A percentile compares a stretch with the other conserved stretches of the same genome.
These are phyloP conservation scores for Peromyscus attwateri DNA, from an alignment of 2,797 vertebrate genomes.

Conservation along the genomic window DNA sequence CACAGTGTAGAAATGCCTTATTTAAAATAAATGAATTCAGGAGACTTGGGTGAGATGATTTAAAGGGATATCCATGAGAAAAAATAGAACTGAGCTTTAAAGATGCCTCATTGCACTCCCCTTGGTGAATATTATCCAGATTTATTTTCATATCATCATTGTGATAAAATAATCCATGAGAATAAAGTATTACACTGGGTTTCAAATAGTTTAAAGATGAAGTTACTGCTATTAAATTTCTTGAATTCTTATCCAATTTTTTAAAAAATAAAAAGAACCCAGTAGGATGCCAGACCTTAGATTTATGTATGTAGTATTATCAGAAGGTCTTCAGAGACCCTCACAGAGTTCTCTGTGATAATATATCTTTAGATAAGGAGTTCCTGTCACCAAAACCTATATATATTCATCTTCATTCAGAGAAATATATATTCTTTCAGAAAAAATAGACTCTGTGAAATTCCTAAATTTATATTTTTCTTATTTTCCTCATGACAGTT, in stretches of 20 bases:
- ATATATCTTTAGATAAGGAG: conserved; percentile 72
- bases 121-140: conserved; percentile 63
- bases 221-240: conserved; percentile 67
- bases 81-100: conserved; percentile 68
- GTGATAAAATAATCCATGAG: conserved; percentile 75
- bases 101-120: conserved; percentile 54
- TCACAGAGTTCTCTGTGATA: conserved; percentile 51
- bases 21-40: conserved; percentile 74
- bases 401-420: conserved; percentile 64
- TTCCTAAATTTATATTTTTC: not conserved
- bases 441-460: conserved; percentile 31
- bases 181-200: conserved; percentile 71
- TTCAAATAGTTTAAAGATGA: conserved; percentile 75
- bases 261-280: conserved; percentile 46
- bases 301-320: conserved; percentile 77
- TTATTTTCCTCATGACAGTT: conserved; percentile 29
- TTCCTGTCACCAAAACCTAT: conserved; percentile 39
- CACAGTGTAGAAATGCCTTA: conserved; percentile 56
- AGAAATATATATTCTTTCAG: not conserved
- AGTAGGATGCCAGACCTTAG: conserved; percentile 67
- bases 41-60: conserved; percentile 63
- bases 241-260: conserved; percentile 52
- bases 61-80: conserved; percentile 67
- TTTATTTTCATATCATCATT: conserved; percentile 68
- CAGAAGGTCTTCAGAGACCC: conserved; percentile 70